Conservation (phyloP, 2,888 invertebrate genomes). For the Tipula vernalis region DNA sequence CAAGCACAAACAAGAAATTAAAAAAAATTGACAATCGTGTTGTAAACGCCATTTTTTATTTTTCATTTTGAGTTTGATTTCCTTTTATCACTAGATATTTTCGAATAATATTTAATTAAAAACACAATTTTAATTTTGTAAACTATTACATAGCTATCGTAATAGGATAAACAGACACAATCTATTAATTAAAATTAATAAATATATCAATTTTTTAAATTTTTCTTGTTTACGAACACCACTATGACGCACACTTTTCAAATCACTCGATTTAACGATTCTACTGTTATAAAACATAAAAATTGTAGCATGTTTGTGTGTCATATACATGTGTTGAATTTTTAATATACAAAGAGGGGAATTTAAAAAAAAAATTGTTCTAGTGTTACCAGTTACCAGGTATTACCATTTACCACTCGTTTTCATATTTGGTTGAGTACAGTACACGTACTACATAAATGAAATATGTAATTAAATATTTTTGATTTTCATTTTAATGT, state of each 20-base stretch:
- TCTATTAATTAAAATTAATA: not conserved
- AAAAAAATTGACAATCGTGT: slow-evolving; percentile 4
- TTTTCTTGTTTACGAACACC: not conserved
- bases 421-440: not conserved
- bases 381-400: not conserved
- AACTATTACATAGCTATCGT: not conserved
- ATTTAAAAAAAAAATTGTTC: not conserved
- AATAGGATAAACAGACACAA: not conserved
- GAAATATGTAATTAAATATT: not conserved
- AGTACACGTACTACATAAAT: not conserved
- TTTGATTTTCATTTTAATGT: not conserved
- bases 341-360: not conserved
- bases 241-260: not conserved
- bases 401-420: not conserved
- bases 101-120: not conserved
- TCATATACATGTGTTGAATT: not conserved
- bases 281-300: not conserved
- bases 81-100: not conserved
- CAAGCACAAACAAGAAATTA: not conserved
- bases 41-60: not conserved
- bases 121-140: not conserved
- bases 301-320: not conserved
- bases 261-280: not conserved
- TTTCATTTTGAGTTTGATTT: not conserved
- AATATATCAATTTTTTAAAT: not conserved